phyloP scores from a whole-genome alignment of 2,113 vertebrate genomes.

The Urocolius indicus region DNA sequence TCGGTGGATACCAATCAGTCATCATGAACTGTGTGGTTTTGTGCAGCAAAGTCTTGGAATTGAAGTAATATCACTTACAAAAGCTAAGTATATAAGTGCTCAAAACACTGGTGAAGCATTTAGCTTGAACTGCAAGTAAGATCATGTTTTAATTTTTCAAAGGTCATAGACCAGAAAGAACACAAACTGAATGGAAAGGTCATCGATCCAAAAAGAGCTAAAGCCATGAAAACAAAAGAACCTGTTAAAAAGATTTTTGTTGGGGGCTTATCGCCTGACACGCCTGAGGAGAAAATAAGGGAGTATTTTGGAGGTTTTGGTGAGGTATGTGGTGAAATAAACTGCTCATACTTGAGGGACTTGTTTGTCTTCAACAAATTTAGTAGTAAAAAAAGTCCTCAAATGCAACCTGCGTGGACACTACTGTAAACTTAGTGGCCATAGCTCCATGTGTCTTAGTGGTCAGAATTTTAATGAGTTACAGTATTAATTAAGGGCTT shows the following conservation, averaged over 20 bases:
- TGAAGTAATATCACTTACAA: not conserved
- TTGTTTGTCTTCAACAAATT: not conserved
- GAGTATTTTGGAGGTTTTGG: conserved; percentile 96
- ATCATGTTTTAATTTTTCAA: conserved; percentile 19
- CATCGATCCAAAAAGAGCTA: conserved; percentile 98
- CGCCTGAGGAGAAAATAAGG: conserved; percentile 96
- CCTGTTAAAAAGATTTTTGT: conserved; percentile 99
- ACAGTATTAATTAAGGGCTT: not conserved
- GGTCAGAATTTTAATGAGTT: not conserved
- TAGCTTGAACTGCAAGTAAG: not conserved
- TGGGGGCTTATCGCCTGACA: conserved; percentile 97
- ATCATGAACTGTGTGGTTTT: not conserved
- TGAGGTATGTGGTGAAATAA: conserved; percentile 82
- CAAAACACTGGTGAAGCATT: not conserved
- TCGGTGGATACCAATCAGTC: not conserved
- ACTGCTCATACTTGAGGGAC: not conserved
- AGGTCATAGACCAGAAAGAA: conserved; percentile 97
- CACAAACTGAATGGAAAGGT: conserved; percentile 99
- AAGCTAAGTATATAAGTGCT: not conserved
- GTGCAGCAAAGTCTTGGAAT: not conserved
- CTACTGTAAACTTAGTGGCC: not conserved
- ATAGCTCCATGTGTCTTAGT: not conserved
- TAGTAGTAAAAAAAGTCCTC: not conserved
- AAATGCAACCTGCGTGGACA: not conserved
- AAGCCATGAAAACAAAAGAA: conserved; percentile 99